Evolutionary conservation across 2,797 vertebrate species (phyloP), one percentile per base, ranked within the genome.

Genomic region (Peromyscus attwateri): DNA sequence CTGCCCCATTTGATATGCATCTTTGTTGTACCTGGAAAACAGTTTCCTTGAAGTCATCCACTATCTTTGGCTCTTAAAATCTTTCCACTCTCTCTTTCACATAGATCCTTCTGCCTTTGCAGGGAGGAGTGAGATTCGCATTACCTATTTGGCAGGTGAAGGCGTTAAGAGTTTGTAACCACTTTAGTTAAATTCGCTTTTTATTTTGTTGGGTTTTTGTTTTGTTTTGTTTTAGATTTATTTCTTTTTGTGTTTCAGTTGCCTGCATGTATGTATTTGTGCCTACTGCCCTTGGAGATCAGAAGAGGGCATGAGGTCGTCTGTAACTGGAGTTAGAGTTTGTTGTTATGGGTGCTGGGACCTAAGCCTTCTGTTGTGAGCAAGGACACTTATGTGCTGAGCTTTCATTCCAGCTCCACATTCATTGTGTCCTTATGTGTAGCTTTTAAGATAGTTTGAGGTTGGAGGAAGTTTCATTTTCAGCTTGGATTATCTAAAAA

Each of bases 401-500:
- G 21, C 64, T 85, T 85, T 49, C 10, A 34, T 40, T 66, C 43
- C 19, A 85, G 19, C 43, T 14, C 13, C 34, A 68, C 31, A 49
- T 49, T 68, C 43, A 68, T 25, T 68, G 31, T 52, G 49, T 49
- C 6, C 43, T 68, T n/a, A 16, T 89, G 62, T 66, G 92, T 43
- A 94, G 40, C 40, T 79, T 97, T 23, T 79, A 92, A 83, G 40
- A 73, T 92, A 68, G 27, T 94, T 95, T 91, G 62, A 5, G 17
- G 40, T 87, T 79, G 52, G 40, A 76, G 29, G 52, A 79, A 66
- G 17, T 92, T 97, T 91, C 8, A 37, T 92, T 91, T 95, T 89
- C 10, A 73, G 9, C 91, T 96, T 95, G 71, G 81, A 60, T 95
- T 94, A 73, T 81, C 84, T 16, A 82, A 27, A 92, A 92, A 27